These are phyloP conservation scores for Lepidochrysops patricia DNA, from an alignment of 2,888 invertebrate species.

Conservation along the genomic window DNA sequence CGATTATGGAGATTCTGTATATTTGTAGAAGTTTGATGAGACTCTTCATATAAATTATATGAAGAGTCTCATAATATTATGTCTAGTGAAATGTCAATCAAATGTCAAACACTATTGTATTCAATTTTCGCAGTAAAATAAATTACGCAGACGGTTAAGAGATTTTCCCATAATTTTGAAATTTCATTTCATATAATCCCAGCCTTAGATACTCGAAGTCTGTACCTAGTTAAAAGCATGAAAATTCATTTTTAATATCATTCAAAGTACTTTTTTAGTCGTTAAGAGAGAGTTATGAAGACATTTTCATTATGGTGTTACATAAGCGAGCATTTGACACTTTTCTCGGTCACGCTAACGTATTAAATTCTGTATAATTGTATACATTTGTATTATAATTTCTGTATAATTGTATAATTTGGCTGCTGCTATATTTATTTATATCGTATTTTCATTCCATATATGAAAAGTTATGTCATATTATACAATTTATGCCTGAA, in stretches of 20 bases:
- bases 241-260: too few species aligned
- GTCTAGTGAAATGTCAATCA: too few species aligned
- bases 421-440: neutral
- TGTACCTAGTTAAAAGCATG: too few species aligned
- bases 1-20: neutral
- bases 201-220: too few species aligned
- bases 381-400: constrained; percentile 1
- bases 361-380: neutral
- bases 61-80: too few species aligned
- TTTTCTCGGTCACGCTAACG: neutral
- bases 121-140: too few species aligned
- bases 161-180: too few species aligned
- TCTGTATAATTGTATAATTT: neutral
- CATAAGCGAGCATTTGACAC: neutral
- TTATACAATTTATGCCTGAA: neutral
- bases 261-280: neutral
- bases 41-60: too few species aligned
- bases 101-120: too few species aligned
- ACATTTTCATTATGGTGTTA: neutral
- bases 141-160: too few species aligned
- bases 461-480: neutral
- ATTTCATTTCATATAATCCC: too few species aligned
- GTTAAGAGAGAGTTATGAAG: neutral
- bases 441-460: neutral
- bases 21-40: too few species aligned